Base-by-base conservation (phyloP, 2,888 invertebrate genomes). In the Hesperia comma region DNA sequence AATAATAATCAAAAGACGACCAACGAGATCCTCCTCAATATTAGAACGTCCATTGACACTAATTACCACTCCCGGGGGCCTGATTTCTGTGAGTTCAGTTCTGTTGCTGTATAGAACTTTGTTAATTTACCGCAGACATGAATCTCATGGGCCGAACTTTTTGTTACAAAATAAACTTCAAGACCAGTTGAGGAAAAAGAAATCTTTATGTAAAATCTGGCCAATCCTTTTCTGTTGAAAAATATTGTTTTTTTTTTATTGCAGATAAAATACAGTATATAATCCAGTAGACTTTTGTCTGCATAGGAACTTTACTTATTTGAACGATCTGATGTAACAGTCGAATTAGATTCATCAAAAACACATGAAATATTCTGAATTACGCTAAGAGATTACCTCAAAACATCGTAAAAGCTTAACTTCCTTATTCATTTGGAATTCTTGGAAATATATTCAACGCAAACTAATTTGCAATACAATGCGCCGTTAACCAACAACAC, bases 381-480 rank as follows among this genome's bases (percentile, higher is more conserved):
- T 26, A 4, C 26, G 26, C 2, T 26, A 26, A 26, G 26, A 12
- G 37, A 37, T 12, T 12, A 12, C 37, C 3, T 37, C 12, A 37
- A 12, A 37, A 37, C 3, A 37, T 37, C 12, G 10, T 37, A 37
- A 1, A 12, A 37, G 12, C 37, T 37, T 12, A 37, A 37, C 37
- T 37, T 37, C 10, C 12, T 37, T 37, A 37, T 12, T 37, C 12
- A 37, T 37, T 37, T 12, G 8, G 17, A 14, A 46, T 46, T 8
- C 17, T 46, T 46, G 15, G 51, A 66, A 64, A 64, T 53, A 67
- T 61, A 54, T 54, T 54, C 37, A 61, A 26, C 60, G 15, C 68
- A 75, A 85, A 84, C 82, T 85, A 85, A 86, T 88, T 85, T 84
- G 79, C 81, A 85, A 80, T 85, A 87, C 86, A 88, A 87, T 86